These are phyloP conservation scores for Cynodonichthys magdalenae DNA, from an alignment of 2,797 vertebrate species.

Conservation along the genomic window DNA sequence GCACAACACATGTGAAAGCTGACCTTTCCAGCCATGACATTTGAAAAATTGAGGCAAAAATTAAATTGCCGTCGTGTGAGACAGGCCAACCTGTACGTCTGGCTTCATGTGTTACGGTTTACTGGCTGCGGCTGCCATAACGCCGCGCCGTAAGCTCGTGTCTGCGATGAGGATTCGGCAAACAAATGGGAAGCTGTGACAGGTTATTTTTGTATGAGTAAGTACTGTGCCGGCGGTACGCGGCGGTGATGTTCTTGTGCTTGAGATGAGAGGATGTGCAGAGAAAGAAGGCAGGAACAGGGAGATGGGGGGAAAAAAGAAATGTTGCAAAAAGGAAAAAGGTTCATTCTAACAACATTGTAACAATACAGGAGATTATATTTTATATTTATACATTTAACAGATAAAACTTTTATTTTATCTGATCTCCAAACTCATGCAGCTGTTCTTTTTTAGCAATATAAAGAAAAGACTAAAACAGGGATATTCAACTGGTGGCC, in stretches of 20 bases:
- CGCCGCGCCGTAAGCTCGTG: conserved; percentile 29
- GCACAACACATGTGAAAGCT: conserved; percentile 44
- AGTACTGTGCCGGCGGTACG: conserved; percentile 25
- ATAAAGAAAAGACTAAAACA: too few relatives aligned
- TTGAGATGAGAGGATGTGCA: background rate
- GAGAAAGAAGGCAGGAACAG: background rate
- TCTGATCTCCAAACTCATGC: too few relatives aligned
- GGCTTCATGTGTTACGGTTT: conserved; percentile 29
- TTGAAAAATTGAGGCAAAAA: conserved; percentile 66
- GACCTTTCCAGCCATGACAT: conserved; percentile 71
- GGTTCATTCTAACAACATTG: background rate
- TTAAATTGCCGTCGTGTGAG: conserved; percentile 27
- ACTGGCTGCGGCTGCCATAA: conserved; percentile 22
- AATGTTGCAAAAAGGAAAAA: background rate
- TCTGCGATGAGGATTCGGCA: conserved; percentile 19
- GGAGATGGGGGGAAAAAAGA: background rate
- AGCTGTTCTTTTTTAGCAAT: too few relatives aligned
- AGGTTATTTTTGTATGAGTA: conserved; percentile 50
- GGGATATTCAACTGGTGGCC: too few relatives aligned
- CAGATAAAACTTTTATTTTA: too few relatives aligned
- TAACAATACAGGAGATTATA: background rate
- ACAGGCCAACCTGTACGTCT: conserved; percentile 31
- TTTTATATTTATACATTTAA: background rate
- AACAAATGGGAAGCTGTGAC: conserved; percentile 43
- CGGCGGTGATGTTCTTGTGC: conserved; percentile 36